Conservation (phyloP, 2,113 vertebrate species). For the Pollimyrus isidori region DNA sequence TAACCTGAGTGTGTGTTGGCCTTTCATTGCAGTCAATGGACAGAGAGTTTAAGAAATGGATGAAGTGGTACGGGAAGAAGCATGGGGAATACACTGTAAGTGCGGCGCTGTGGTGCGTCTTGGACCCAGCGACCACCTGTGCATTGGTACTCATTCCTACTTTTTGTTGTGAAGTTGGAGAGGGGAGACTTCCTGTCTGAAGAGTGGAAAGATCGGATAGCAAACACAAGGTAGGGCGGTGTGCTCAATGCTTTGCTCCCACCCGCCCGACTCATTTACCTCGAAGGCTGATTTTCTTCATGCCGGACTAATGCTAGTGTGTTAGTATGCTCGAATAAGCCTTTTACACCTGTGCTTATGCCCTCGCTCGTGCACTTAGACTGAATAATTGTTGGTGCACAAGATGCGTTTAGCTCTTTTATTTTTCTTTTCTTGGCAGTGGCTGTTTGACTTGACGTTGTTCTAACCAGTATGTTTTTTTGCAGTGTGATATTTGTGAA, state of each 20-base stretch:
- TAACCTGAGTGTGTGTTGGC: background rate
- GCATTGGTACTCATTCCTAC: conserved; percentile 21
- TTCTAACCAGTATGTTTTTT: conserved; percentile 48
- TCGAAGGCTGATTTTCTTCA: background rate
- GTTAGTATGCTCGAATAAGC: background rate
- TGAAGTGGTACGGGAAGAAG: conserved; percentile 99
- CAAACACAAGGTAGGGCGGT: conserved; percentile 83
- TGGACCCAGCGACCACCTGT: background rate
- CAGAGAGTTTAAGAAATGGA: conserved; percentile 97
- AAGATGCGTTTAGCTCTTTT: background rate
- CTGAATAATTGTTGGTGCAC: background rate
- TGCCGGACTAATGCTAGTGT: background rate
- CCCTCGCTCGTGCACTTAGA: background rate
- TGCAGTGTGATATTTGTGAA: conserved; percentile 99
- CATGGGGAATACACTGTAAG: conserved; percentile 81
- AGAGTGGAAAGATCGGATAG: conserved; percentile 95
- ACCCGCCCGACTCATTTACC: background rate
- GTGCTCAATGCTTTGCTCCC: background rate
- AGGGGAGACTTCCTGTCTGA: conserved; percentile 96
- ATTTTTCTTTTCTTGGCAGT: background rate
- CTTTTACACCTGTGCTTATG: background rate
- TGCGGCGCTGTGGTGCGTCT: background rate
- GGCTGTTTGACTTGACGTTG: conserved; percentile 9
- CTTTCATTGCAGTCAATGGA: conserved; percentile 80
- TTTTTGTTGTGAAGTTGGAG: conserved; percentile 73